Evolutionary conservation across 2,113 vertebrate genomes (phyloP).

Genomic region (Triplophysa siluroides): DNA sequence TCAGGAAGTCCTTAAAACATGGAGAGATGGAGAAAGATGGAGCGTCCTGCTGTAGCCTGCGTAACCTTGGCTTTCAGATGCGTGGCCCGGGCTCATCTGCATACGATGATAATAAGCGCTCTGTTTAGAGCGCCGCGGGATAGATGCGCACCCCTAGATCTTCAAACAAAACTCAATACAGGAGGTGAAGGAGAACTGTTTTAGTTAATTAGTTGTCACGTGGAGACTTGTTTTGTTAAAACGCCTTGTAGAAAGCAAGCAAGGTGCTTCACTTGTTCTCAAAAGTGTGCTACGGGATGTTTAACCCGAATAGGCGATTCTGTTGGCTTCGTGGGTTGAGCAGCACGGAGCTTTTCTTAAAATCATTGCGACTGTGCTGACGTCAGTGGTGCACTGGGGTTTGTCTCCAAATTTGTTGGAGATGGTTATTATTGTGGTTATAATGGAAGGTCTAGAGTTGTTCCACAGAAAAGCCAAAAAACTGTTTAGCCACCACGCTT

Average conservation of each 20-base stretch:
- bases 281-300: not conserved
- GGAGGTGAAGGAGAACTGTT: slow-evolving; percentile 11
- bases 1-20: slow-evolving; percentile 54
- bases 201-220: slow-evolving; percentile 20
- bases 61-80: slow-evolving; percentile 44
- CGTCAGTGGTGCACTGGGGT: not conserved
- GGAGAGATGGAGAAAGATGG: slow-evolving; percentile 42
- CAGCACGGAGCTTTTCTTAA: not conserved
- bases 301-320: not conserved
- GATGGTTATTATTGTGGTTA: not conserved
- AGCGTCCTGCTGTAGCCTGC: slow-evolving; percentile 42
- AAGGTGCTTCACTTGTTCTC: not conserved
- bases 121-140: slow-evolving; percentile 39
- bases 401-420: not conserved
- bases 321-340: not conserved
- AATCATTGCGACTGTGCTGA: not conserved
- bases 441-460: not conserved
- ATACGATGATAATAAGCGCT: slow-evolving; percentile 51
- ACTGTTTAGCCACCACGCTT: not conserved
- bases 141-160: slow-evolving; percentile 1
- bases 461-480: not conserved
- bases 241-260: slow-evolving; percentile 8
- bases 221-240: slow-evolving; percentile 26
- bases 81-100: slow-evolving; percentile 45
- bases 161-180: not conserved